A percentile compares a stretch with the other conserved stretches of the same genome.
phyloP scores from a whole-genome alignment of 35 echinoderm and acorn worm species.

The Diadema setosum region DNA sequence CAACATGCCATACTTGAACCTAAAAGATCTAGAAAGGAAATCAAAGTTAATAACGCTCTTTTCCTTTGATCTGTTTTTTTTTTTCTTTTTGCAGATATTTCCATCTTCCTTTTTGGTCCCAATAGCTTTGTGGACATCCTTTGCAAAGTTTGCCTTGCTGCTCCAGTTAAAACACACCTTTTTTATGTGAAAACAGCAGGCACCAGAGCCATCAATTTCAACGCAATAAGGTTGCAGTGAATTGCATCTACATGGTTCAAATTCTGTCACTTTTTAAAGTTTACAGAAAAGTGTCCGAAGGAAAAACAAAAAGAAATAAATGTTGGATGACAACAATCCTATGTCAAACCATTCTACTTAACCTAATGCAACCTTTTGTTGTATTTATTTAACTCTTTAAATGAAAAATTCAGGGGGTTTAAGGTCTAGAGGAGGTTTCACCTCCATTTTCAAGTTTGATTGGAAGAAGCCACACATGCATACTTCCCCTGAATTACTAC shows the following conservation, averaged over 20 bases:
- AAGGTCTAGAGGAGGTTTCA: neutral
- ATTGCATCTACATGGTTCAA: neutral
- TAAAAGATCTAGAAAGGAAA: conserved; percentile 1
- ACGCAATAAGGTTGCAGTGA: conserved; percentile 1
- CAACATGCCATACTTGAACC: conserved; percentile 1
- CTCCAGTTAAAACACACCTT: conserved; percentile 22
- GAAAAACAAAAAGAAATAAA: neutral
- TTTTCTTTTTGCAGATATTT: neutral
- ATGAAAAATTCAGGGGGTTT: neutral
- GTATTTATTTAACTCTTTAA: neutral
- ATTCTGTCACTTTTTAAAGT: neutral
- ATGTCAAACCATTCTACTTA: conserved; percentile 1
- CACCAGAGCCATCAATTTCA: neutral
- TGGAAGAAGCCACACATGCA: conserved; percentile 6
- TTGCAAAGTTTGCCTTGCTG: conserved; percentile 7
- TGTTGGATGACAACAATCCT: neutral
- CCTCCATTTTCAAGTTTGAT: neutral
- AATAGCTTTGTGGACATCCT: neutral
- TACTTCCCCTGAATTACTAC: conserved; percentile 1
- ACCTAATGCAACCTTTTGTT: conserved; percentile 20
- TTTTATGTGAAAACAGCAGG: conserved; percentile 20
- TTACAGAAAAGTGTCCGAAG: conserved; percentile 1
- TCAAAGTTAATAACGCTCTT: neutral
- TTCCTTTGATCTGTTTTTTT: neutral
- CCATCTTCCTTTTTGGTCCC: neutral